A percentile compares a stretch with the other conserved stretches of the same genome.
Evolutionary conservation across 1,140 invertebrate genomes (phyloP).

Genomic region (Andrena cerasifolii): DNA sequence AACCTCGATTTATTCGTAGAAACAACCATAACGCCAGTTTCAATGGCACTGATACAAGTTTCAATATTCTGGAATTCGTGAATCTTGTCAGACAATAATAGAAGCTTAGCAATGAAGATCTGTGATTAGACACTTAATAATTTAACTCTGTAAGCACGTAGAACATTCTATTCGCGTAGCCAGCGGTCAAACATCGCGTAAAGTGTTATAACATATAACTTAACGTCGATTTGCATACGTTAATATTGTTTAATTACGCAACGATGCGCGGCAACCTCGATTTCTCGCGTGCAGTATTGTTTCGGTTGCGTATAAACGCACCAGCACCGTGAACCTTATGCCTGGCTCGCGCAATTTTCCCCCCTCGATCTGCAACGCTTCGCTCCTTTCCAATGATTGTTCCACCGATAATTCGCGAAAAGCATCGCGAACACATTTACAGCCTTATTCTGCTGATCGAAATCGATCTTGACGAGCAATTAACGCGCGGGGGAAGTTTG

Average conservation of each 20-base stretch:
- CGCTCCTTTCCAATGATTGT: background rate
- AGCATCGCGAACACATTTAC: background rate
- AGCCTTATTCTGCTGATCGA: background rate
- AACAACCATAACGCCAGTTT: too few species aligned
- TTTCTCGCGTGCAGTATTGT: background rate
- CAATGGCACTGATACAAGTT: too few species aligned
- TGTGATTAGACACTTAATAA: too few species aligned
- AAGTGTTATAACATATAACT: background rate
- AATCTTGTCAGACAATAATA: too few species aligned
- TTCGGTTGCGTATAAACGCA: background rate
- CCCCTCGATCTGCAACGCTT: too few species aligned
- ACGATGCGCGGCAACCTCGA: slow-evolving; percentile 3
- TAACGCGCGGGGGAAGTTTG: too few species aligned
- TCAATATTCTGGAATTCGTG: too few species aligned
- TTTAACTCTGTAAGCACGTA: too few species aligned
- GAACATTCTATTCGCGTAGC: too few species aligned
- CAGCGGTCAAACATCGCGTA: too few species aligned
- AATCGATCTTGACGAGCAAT: background rate
- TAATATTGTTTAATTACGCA: slow-evolving; percentile 13
- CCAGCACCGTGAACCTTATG: background rate
- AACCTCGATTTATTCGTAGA: too few species aligned
- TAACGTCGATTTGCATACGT: slow-evolving; percentile 5
- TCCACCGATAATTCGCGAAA: background rate
- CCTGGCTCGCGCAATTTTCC: background rate
- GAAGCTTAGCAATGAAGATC: too few species aligned